Evolutionary conservation across 2,113 vertebrate species (phyloP), one percentile per base, ranked within the genome.

Genomic region (Herpetotheres cachinnans): DNA sequence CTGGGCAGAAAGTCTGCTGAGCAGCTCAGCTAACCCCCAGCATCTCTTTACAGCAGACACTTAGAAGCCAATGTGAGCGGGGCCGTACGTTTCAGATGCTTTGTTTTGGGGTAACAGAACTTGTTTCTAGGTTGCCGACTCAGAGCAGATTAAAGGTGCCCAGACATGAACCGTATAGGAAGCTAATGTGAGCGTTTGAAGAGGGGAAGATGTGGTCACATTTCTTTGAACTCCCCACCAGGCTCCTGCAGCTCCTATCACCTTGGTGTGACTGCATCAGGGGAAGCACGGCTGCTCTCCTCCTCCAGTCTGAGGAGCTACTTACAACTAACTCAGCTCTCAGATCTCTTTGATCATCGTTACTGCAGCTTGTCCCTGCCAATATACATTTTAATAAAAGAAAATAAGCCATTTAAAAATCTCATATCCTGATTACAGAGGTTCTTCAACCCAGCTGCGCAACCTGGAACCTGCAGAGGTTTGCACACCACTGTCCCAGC

Each of bases 11-110:
- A 26, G n/a, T 7, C 78, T 12, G 15, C 38, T 1, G 25, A 58
- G 84, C 83, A 38, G 36, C 77, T 44, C 62, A 11, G 0, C 30
- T 10, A 34, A 24, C 26, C 55, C 49, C 10, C 50, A 22, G 50
- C 79, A 46, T 6, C 78, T 42, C 44, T 34, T 25, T 1, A 19
- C 25, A 17, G 54, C 55, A 47, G 36, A 26, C 3, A 1, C 38
- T 34, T 2, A 21, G 56, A 42, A 13, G n/a, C 32, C 36, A 29
- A 3, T 1, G 0, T 5, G 13, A 32, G 52, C 2, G 0, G 34
- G 30, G 29, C 26, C 0, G 5, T 4, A 16, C 4, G 29, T 38
- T 47, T 55, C 6, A 0, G 25, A 7, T 20, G 32, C 67, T 61
- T 25, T 61, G 66, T 34, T 70, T 44, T 21, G 16, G 56, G 49